Base-by-base conservation (phyloP, 2,797 vertebrate genomes). In the Octomys mimax region DNA sequence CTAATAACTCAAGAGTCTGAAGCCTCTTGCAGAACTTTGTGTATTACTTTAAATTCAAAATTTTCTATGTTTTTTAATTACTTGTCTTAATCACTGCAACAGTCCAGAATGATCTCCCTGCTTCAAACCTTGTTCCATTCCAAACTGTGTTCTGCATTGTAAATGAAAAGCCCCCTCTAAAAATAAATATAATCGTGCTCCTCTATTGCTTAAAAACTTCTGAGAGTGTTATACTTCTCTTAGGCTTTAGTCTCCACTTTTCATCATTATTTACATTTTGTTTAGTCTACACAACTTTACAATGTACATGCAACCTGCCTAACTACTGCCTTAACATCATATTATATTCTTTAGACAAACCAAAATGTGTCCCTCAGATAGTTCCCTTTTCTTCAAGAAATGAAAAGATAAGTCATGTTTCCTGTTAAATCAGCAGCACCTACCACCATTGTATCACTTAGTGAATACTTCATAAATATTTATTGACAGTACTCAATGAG, bases 381-480 rank as follows among this genome's bases (percentile, higher is more conserved):
- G 10, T 85, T 2, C 11, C 28, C 86, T 42, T 88, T 70, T 92
- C 9, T 46, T 79, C 59, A 57, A 77, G 9, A 86, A 3, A 92
- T 3, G n/a, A 88, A 62, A 92, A 93, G 28, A 28, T 22, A 62
- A 42, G 68, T 62, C 52, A 36, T 80, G 14, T 39, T 95, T 87
- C 21, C 64, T 91, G 24, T 86, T 95, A 86, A 86, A 91, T 57
- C 24, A 19, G 19, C 36, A 93, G 57, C 13, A 89, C 78, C 14
- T 28, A 73, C 46, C 49, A 93, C 19, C 49, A 87, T 5, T 92
- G 33, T 52, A 33, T 92, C 82, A 90, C 77, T 92, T 95, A 94
- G 83, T 49, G 94, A 77, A 73, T 2, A 91, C 46, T 95, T 89
- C 24, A 91, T 91, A 89, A 97, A 77, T 91, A 95, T 89, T 94